These are phyloP conservation scores for Himantopus leucocephalus DNA, from an alignment of 2,113 vertebrate genomes.

Conservation along the genomic window DNA sequence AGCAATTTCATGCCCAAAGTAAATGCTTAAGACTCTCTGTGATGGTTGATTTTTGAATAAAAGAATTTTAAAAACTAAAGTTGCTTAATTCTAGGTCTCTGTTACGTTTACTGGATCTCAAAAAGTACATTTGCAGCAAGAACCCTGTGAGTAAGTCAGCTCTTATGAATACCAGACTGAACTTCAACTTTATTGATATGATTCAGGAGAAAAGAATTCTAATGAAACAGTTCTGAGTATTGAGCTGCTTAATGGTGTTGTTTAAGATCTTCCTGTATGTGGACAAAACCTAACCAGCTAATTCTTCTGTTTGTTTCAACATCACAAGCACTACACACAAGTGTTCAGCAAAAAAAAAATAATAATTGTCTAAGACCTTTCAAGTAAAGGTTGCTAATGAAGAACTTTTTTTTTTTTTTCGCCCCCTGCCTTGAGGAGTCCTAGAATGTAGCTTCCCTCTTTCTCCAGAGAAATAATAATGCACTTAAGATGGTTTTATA, in stretches of 20 bases:
- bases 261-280: constrained; percentile 54
- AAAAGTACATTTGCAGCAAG: background rate
- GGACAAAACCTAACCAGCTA: background rate
- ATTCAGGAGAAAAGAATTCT: constrained; percentile 76
- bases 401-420: background rate
- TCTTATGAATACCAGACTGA: constrained; percentile 2
- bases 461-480: background rate
- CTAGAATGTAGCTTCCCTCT: background rate
- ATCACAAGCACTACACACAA: background rate
- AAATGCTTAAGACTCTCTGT: background rate
- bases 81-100: background rate
- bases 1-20: background rate
- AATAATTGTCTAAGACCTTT: background rate
- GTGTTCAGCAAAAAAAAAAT: background rate
- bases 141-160: constrained; percentile 19
- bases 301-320: constrained; percentile 32
- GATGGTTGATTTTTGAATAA: background rate
- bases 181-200: constrained; percentile 53
- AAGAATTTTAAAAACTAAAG: background rate
- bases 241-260: constrained; percentile 22
- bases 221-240: constrained; percentile 54
- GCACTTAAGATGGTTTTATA: background rate
- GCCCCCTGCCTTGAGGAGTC: background rate
- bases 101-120: background rate
- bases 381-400: background rate